Base-by-base conservation (phyloP, 2,888 invertebrate species). In the Callosobruchus maculatus region DNA sequence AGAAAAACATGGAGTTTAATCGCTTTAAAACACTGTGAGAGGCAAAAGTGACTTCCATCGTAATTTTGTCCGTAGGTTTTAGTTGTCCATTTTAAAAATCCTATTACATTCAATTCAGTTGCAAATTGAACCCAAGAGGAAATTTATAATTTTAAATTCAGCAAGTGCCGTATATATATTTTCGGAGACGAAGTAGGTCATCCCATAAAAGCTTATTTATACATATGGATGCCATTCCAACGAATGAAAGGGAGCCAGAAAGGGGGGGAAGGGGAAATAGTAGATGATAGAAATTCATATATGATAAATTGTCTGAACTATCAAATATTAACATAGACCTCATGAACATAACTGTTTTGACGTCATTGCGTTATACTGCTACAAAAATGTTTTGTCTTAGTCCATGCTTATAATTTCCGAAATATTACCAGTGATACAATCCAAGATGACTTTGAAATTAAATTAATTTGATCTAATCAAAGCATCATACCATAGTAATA, bases 21-120 rank as follows among this genome's bases (percentile, higher is more conserved):
- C n/a, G n/a, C n/a, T n/a, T n/a, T n/a, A n/a, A n/a, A n/a, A n/a
- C n/a, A n/a, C n/a, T n/a, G n/a, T n/a, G n/a, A n/a, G n/a, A n/a
- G n/a, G n/a, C n/a, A 30, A 30, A 30, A 30, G 9, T 30, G 30
- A 30, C 80, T 81, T 81, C 78, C 80, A 80, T 81, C 80, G 74
- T 79, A 81, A 80, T 80, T 81, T 77, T 78, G 80, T 77, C 71
- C 9, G 4, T 30, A 5, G 4, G 4, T 30, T 30, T 30, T 30
- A 30, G 3, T 30, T 9, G 30, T 3, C 4, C 30, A 30, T 9
- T 30, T 30, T 30, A 30, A 75, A 77, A 80, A 80, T 80, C 78
- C 78, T 75, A 80, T 81, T 80, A 80, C 80, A 75, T 78, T 76
- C 79, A 79, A 80, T 81, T 81, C 80, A 79, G 80, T 78, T 80